Evolutionary conservation across 2,113 vertebrate genomes (phyloP).

Genomic region (Ia io): DNA sequence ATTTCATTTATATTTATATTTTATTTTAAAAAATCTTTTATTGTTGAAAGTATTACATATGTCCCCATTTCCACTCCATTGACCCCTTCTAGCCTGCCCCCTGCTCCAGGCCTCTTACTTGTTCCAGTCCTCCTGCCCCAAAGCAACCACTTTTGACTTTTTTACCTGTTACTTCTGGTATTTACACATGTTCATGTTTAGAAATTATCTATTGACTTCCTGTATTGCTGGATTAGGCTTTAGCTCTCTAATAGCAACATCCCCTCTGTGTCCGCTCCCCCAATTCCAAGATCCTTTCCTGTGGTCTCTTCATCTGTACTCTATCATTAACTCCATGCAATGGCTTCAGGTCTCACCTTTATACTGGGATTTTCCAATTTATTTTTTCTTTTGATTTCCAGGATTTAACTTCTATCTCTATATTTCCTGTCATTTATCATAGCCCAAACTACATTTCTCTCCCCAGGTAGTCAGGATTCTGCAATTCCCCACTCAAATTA

Average conservation of each 20-base stretch:
- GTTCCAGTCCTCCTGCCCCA: background rate
- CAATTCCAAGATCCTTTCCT: background rate
- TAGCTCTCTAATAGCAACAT: background rate
- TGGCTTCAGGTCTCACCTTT: background rate
- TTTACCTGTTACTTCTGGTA: background rate
- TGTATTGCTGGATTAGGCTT: background rate
- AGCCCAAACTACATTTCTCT: background rate
- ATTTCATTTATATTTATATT: too few relatives aligned
- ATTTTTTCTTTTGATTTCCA: constrained; percentile 14
- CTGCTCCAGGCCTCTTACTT: background rate
- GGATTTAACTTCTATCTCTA: constrained; percentile 15
- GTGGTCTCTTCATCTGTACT: background rate
- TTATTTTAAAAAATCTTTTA: too few relatives aligned
- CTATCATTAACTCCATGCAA: background rate
- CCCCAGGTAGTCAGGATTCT: background rate
- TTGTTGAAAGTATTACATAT: too few relatives aligned
- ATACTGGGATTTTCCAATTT: background rate
- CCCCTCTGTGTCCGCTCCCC: background rate
- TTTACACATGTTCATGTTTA: background rate
- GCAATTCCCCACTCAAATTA: background rate
- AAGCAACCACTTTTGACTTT: background rate
- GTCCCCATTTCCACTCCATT: too few relatives aligned
- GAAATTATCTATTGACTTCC: background rate
- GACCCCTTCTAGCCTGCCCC: too few relatives aligned
- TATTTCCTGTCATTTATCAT: constrained; percentile 16